phyloP scores from a whole-genome alignment of 2,797 vertebrate species.

The Gobio occitaniae region DNA sequence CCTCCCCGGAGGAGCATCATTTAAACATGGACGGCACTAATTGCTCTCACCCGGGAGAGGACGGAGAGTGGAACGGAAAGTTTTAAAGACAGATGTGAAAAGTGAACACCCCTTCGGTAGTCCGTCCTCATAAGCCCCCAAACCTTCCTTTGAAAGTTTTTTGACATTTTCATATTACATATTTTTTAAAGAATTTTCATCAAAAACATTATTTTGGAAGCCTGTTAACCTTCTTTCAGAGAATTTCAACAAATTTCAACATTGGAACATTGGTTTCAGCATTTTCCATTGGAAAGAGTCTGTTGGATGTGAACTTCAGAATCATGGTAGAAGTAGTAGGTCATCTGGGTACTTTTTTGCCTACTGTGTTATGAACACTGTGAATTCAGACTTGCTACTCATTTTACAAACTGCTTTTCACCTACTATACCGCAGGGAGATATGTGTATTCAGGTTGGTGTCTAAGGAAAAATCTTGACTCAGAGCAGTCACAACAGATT shows the following conservation, averaged over 20 bases:
- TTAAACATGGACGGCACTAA: slow-evolving; percentile 64
- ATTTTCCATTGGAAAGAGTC: too few relatives aligned
- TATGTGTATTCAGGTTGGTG: not conserved
- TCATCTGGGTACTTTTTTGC: too few relatives aligned
- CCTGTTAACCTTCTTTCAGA: not conserved
- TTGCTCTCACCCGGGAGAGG: slow-evolving; percentile 56
- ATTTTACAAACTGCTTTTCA: not conserved
- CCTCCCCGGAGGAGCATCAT: slow-evolving; percentile 69
- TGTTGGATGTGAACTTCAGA: not conserved
- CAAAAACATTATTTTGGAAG: not conserved
- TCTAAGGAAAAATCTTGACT: not conserved
- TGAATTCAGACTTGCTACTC: too few relatives aligned
- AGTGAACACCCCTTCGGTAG: slow-evolving; percentile 40
- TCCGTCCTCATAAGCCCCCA: slow-evolving; percentile 23
- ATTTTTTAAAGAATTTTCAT: not conserved
- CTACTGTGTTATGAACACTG: too few relatives aligned
- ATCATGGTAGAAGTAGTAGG: not conserved
- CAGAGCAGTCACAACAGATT: not conserved
- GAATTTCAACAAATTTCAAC: not conserved
- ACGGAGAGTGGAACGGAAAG: slow-evolving; percentile 55
- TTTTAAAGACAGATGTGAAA: slow-evolving; percentile 62
- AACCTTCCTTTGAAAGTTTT: not conserved
- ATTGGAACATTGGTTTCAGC: too few relatives aligned
- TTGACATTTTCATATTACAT: not conserved
- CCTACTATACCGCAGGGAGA: too few relatives aligned